These are phyloP conservation scores for Pseudopleuronectes americanus DNA, from an alignment of 2,797 vertebrate genomes.

Conservation along the genomic window DNA sequence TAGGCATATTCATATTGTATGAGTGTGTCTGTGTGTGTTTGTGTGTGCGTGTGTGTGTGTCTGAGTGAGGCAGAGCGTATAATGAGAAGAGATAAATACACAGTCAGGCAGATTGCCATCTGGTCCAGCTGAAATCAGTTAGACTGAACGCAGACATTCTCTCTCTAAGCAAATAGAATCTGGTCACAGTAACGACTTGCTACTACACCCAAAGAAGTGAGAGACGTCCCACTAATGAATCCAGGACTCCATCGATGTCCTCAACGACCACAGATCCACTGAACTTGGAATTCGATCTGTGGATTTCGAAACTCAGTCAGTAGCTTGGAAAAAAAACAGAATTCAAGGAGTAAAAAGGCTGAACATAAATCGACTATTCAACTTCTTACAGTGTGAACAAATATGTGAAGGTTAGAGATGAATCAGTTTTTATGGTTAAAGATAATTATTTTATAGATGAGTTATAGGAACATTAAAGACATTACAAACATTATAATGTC, in stretches of 20 bases:
- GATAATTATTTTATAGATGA: too few relatives aligned
- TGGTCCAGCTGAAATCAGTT: constrained; percentile 57
- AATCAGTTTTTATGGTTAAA: background rate
- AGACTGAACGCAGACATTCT: constrained; percentile 52
- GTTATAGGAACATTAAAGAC: too few relatives aligned
- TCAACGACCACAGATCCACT: background rate
- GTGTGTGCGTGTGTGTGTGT: constrained; percentile 23
- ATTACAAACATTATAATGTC: background rate
- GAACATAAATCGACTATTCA: background rate
- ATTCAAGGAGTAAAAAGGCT: background rate
- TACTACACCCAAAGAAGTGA: constrained; percentile 22
- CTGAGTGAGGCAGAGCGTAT: constrained; percentile 43
- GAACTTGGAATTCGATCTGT: background rate
- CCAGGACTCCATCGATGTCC: background rate
- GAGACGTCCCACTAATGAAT: background rate
- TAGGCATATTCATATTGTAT: constrained; percentile 17
- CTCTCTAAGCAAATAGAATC: constrained; percentile 51
- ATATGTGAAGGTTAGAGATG: background rate
- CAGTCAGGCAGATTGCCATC: constrained; percentile 60
- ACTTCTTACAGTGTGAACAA: background rate
- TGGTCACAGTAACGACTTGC: constrained; percentile 39
- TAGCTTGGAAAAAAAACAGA: constrained; percentile 1
- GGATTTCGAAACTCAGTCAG: too few relatives aligned
- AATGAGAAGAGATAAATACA: constrained; percentile 55
- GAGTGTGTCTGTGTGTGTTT: constrained; percentile 1